A percentile compares a stretch with the other conserved stretches of the same genome.
Evolutionary conservation across 1,140 invertebrate species (phyloP).

Genomic region (Eubasilissa regina): DNA sequence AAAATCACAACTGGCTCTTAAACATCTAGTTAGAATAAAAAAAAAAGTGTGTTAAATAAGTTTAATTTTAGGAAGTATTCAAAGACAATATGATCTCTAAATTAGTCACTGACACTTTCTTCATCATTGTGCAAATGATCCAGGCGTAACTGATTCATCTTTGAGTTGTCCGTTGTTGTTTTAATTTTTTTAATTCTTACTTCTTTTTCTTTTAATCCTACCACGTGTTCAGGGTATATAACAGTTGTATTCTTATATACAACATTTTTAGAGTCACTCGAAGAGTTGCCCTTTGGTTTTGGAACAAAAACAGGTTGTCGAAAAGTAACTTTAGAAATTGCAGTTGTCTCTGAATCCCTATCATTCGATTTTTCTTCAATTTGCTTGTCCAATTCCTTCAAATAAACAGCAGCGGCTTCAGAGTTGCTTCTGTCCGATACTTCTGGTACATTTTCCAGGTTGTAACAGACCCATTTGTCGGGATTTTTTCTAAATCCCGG

Average conservation of each 20-base stretch:
- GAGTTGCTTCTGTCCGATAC: conserved; percentile 83
- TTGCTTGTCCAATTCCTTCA: conserved; percentile 77
- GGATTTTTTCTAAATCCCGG: conserved; percentile 83
- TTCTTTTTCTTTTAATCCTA: conserved; percentile 78
- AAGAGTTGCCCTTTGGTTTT: conserved; percentile 20
- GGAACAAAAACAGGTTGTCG: conserved; percentile 63
- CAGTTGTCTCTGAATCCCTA: conserved; percentile 57
- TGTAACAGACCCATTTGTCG: conserved; percentile 85
- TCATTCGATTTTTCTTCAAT: conserved; percentile 58
- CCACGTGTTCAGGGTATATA: conserved; percentile 86
- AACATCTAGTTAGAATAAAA: no score
- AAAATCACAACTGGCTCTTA: no score
- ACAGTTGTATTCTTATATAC: conserved; percentile 79
- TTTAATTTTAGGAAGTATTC: background rate
- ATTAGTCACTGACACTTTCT: conserved; percentile 65
- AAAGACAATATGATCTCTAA: background rate
- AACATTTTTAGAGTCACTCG: conserved; percentile 65
- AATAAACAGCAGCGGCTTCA: conserved; percentile 80
- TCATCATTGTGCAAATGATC: conserved; percentile 76
- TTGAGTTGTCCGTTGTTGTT: conserved; percentile 62
- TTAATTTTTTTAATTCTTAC: conserved; percentile 65
- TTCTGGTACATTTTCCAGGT: conserved; percentile 78
- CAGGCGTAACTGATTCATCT: conserved; percentile 71
- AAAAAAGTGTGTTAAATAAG: no score
- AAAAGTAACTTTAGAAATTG: conserved; percentile 68